Base-by-base conservation (phyloP, 2,888 invertebrate species). In the Agrilus cyanescens region DNA sequence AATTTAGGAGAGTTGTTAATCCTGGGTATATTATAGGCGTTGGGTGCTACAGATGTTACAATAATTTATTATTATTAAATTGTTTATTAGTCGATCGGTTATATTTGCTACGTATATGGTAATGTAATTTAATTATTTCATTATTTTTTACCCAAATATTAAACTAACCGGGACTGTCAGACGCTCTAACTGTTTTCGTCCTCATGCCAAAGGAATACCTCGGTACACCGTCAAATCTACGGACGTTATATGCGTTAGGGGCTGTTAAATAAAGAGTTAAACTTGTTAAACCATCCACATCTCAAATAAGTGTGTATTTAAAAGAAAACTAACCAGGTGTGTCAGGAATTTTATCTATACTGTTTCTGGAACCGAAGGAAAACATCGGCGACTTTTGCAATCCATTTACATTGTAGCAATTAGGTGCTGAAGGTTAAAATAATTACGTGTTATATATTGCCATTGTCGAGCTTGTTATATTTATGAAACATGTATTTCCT, bases 361-460 rank as follows among this genome's bases (percentile, higher is more conserved):
- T 68, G 34, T 75, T 71, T 64, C 78, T 84, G 46, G 75, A 71
- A 38, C 83, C 82, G 62, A 86, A 78, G 10, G 80, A 78, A 58
- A 76, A 83, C 54, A 74, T 81, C 46, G 77, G 72, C 40, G 79
- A 73, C 49, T 70, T 72, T 51, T 75, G 77, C 51, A 80, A 74
- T 50, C 78, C 79, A 56, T 78, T 76, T 4, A 85, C 78, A 59
- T 82, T 76, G 62, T 87, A 89, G 63, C 84, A 82, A 25, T 87
- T 86, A 1, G 89, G 88, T 12, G 86, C 85, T 7, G 86, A 85
- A 20, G 84, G 44, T 25, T 25, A 25, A 25, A 25, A 25, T 10
- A 25, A 25, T 25, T 25, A 25, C 25, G 8, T 25, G 10, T 25
- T 25, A 25, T 25, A 10, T 25, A 25, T 25, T 10, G 10, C 25